A percentile compares a stretch with the other conserved stretches of the same genome.
phyloP scores from a whole-genome alignment of 2,888 invertebrate species.

The Candidula unifasciata region DNA sequence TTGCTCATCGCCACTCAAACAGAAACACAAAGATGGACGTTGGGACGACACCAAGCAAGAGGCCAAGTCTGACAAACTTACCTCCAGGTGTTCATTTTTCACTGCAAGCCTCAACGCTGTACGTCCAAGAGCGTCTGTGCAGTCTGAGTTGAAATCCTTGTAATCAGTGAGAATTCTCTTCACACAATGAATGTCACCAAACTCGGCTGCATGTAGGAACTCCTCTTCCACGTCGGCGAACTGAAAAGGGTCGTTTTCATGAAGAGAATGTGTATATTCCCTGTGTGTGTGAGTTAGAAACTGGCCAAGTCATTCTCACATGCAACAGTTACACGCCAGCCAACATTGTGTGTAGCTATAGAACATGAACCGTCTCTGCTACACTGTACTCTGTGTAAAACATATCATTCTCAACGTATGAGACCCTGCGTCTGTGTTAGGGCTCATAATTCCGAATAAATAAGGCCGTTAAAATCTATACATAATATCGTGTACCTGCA shows the following conservation, averaged over 20 bases:
- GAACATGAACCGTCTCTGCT: too few relatives aligned
- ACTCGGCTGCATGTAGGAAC: conserved; percentile 74
- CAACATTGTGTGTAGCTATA: too few relatives aligned
- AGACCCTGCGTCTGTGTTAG: too few relatives aligned
- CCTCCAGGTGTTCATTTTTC: conserved; percentile 76
- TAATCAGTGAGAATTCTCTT: conserved; percentile 64
- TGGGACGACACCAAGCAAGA: too few relatives aligned
- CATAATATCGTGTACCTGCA: too few relatives aligned
- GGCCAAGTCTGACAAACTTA: conserved; percentile 48
- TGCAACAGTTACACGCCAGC: not conserved
- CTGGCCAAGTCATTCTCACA: not conserved
- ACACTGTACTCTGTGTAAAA: too few relatives aligned
- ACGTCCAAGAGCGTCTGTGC: conserved; percentile 74
- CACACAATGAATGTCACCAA: conserved; percentile 73
- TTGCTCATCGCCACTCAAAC: too few relatives aligned
- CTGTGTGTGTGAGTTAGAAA: too few relatives aligned
- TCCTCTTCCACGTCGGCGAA: conserved; percentile 71
- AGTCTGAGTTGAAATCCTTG: conserved; percentile 72
- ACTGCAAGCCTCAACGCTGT: conserved; percentile 74
- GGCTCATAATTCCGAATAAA: too few relatives aligned
- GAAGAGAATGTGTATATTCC: not conserved
- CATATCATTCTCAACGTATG: too few relatives aligned
- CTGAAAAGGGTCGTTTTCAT: conserved; percentile 55
- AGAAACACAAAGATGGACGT: too few relatives aligned
- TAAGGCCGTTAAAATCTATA: too few relatives aligned